Base-by-base conservation (phyloP, 1,140 invertebrate genomes). In the Chrysopa pallens region DNA sequence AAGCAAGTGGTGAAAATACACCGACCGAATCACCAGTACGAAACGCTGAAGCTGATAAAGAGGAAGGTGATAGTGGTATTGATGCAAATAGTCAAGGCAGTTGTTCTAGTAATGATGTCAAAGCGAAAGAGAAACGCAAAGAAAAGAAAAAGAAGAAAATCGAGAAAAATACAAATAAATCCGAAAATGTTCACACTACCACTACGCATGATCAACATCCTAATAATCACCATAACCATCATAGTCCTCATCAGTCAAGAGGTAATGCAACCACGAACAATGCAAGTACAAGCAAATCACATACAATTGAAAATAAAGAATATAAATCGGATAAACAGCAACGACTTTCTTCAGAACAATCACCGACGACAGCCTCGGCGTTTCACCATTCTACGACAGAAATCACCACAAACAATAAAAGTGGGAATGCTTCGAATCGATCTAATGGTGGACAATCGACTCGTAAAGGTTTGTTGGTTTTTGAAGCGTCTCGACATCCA, bases 1-100 rank as follows among this genome's bases (percentile, higher is more conserved):
- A 47, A 31, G 43, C 47, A 6, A 46, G 41, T 8, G 44, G 50
- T 23, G 46, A 50, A n/a, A 56, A 55, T 46, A 56, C 46, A 41
- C 50, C 46, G 50, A 64, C 58, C 31, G 60, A 54, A 23, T 57
- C 66, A 23, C 48, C 57, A 28, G 49, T 52, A 39, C 50, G 55
- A 7, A 51, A 52, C 33, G 48, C 40, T 17, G 57, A 54, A 44
- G 36, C 52, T 23, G 73, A 80, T 48, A 78, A 81, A 50, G 83
- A 88, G 54, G 84, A 87, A 58, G 80, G 80, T 36, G 82, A 89
- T 61, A 85, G 83, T 51, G 84, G 84, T 43, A 86, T 88, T 46
- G 84, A 88, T 64, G 80, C 80, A 23, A 84, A 84, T 61, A 83
- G 80, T 50, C 68, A 81, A 66, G 85, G 84, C 1, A 88, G 84